Conservation (phyloP, 1,140 invertebrate species). For the Venturia canescens region DNA sequence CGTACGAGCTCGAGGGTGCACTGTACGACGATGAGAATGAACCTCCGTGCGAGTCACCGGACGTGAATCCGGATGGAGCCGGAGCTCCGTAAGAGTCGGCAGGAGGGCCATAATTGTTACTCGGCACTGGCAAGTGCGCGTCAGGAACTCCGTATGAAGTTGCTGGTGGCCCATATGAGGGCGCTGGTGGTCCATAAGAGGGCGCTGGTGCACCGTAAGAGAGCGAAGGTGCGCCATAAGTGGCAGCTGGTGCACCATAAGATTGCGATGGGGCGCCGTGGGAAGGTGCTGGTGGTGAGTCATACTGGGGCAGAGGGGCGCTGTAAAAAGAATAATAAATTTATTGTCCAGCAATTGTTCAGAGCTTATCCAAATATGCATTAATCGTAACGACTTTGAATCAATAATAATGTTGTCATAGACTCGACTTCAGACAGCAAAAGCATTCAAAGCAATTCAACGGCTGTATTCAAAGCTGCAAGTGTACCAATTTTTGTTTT, state of each 20-base stretch:
- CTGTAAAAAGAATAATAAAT: slow-evolving; percentile 15
- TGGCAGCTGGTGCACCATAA: slow-evolving; percentile 55
- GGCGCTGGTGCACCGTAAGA: not conserved
- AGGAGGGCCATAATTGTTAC: too few relatives aligned
- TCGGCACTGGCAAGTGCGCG: not conserved
- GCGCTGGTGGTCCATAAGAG: not conserved
- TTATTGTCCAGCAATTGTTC: too few relatives aligned
- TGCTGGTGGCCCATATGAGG: slow-evolving; percentile 58
- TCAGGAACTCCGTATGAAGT: slow-evolving; percentile 60
- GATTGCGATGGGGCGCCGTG: slow-evolving; percentile 65
- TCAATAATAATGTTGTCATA: not conserved
- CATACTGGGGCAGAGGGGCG: slow-evolving; percentile 44
- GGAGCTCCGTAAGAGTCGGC: slow-evolving; percentile 59
- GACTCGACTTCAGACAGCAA: too few relatives aligned
- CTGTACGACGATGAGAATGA: slow-evolving; percentile 5
- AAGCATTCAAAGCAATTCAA: too few relatives aligned
- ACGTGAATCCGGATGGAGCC: slow-evolving; percentile 61
- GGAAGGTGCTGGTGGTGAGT: slow-evolving; percentile 51
- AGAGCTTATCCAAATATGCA: too few relatives aligned
- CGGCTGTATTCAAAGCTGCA: too few relatives aligned
- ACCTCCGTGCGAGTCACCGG: slow-evolving; percentile 73
- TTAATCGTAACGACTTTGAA: not conserved
- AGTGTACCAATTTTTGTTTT: too few relatives aligned
- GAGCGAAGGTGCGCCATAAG: slow-evolving; percentile 64
- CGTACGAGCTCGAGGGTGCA: not conserved